These are phyloP conservation scores for Bruchidius siliquastri DNA, from an alignment of 2,888 invertebrate species.

Conservation along the genomic window DNA sequence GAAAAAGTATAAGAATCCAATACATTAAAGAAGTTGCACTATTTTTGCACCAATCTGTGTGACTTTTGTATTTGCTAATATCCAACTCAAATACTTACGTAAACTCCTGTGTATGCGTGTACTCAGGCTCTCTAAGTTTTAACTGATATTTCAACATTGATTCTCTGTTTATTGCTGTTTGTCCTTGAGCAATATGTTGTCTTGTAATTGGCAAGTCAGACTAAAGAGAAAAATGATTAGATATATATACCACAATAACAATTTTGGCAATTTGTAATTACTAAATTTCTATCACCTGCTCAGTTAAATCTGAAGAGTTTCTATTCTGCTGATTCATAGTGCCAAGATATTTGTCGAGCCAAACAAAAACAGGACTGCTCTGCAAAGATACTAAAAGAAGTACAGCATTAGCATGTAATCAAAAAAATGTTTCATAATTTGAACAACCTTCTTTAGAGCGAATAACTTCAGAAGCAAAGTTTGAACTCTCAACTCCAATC, in stretches of 20 bases:
- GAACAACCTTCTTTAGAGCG: slow-evolving; percentile 62
- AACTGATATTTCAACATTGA: slow-evolving; percentile 73
- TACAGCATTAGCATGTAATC: background rate
- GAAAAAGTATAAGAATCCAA: too few relatives aligned
- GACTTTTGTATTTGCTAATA: too few relatives aligned
- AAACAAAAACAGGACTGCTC: slow-evolving; percentile 49
- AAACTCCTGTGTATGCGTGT: slow-evolving; percentile 61
- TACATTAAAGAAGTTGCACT: too few relatives aligned
- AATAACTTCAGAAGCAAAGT: slow-evolving; percentile 70
- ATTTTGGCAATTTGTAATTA: background rate
- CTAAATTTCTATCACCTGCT: slow-evolving; percentile 31
- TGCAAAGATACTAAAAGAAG: slow-evolving; percentile 35
- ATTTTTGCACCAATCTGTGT: too few relatives aligned
- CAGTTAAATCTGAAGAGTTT: slow-evolving; percentile 39
- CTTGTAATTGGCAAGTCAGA: slow-evolving; percentile 56
- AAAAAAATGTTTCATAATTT: slow-evolving; percentile 3
- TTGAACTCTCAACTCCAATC: slow-evolving; percentile 59
- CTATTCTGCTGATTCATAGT: slow-evolving; percentile 33
- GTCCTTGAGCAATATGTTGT: slow-evolving; percentile 55
- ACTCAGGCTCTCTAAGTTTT: slow-evolving; percentile 71
- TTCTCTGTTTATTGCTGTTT: slow-evolving; percentile 57
- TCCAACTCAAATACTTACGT: too few relatives aligned
- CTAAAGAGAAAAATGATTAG: slow-evolving; percentile 24
- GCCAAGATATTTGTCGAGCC: slow-evolving; percentile 58
- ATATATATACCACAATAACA: too few relatives aligned